These are phyloP conservation scores for Lateolabrax maculatus DNA, from an alignment of 2,797 vertebrate genomes.

Conservation along the genomic window DNA sequence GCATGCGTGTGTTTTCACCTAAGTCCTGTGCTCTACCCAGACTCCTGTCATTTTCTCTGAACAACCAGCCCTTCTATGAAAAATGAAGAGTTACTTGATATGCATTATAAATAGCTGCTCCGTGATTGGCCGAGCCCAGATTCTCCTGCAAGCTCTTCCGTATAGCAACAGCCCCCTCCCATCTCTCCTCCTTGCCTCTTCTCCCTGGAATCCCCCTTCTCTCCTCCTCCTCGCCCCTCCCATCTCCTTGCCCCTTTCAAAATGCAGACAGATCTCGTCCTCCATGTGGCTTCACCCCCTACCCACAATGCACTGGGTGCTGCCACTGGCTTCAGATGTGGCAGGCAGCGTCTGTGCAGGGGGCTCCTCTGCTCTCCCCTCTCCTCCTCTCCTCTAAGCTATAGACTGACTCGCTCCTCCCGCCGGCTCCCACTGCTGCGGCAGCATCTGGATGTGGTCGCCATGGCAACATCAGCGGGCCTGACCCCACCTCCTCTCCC, in stretches of 20 bases:
- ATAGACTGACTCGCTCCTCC: slow-evolving; percentile 68
- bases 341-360: slow-evolving; percentile 58
- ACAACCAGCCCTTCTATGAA: slow-evolving; percentile 73
- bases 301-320: slow-evolving; percentile 80
- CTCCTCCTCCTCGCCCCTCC: slow-evolving; percentile 6
- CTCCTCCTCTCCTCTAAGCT: slow-evolving; percentile 61
- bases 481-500: slow-evolving; percentile 73
- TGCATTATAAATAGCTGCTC: slow-evolving; percentile 84
- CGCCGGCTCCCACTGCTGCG: slow-evolving; percentile 76
- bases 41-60: slow-evolving; percentile 65
- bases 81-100: slow-evolving; percentile 83
- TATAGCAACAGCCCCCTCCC: slow-evolving; percentile 88
- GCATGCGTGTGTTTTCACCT: slow-evolving; percentile 46
- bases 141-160: slow-evolving; percentile 84
- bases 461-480: slow-evolving; percentile 81
- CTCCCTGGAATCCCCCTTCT: slow-evolving; percentile 75
- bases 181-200: slow-evolving; percentile 67
- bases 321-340: slow-evolving; percentile 68
- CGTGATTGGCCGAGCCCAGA: slow-evolving; percentile 81
- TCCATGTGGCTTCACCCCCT: slow-evolving; percentile 74
- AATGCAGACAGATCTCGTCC: slow-evolving; percentile 69
- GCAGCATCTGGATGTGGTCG: slow-evolving; percentile 85
- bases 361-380: slow-evolving; percentile 57
- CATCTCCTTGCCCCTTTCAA: slow-evolving; percentile 52
- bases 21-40: slow-evolving; percentile 47